phyloP scores from a whole-genome alignment of 2,113 vertebrate species.

The Engystomops pustulosus region DNA sequence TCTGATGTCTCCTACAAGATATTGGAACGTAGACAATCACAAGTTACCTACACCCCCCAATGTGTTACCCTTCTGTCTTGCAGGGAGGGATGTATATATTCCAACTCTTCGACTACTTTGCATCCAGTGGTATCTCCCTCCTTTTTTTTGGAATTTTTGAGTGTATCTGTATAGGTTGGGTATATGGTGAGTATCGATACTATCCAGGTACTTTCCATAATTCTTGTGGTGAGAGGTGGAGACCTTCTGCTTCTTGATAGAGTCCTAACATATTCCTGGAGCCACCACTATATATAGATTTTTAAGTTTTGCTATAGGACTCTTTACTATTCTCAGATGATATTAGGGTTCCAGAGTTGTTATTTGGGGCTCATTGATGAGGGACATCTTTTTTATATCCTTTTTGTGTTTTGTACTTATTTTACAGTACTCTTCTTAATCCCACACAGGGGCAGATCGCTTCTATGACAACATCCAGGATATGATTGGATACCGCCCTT shows the following conservation, averaged over 20 bases:
- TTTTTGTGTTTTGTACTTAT: too few relatives aligned
- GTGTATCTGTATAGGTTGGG: constrained; percentile 75
- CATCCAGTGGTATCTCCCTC: constrained; percentile 80
- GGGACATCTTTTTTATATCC: too few relatives aligned
- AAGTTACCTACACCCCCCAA: neutral
- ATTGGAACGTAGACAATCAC: neutral
- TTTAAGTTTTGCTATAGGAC: too few relatives aligned
- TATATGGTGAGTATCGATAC: constrained; percentile 74
- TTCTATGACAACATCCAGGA: constrained; percentile 80
- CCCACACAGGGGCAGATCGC: constrained; percentile 58
- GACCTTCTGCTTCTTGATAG: too few relatives aligned
- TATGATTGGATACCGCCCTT: constrained; percentile 77
- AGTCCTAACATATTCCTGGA: too few relatives aligned
- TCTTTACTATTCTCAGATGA: too few relatives aligned
- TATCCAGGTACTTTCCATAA: neutral
- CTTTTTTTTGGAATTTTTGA: constrained; percentile 76
- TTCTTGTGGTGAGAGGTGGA: too few relatives aligned
- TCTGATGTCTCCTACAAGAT: neutral
- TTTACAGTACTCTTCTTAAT: neutral
- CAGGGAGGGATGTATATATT: constrained; percentile 82
- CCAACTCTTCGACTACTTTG: constrained; percentile 81
- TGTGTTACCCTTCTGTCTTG: neutral
- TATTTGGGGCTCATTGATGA: too few relatives aligned
- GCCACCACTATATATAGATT: too few relatives aligned
- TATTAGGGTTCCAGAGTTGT: too few relatives aligned